Base-by-base conservation (phyloP, 2,797 vertebrate species). In the Odontamblyopus lacepedii region DNA sequence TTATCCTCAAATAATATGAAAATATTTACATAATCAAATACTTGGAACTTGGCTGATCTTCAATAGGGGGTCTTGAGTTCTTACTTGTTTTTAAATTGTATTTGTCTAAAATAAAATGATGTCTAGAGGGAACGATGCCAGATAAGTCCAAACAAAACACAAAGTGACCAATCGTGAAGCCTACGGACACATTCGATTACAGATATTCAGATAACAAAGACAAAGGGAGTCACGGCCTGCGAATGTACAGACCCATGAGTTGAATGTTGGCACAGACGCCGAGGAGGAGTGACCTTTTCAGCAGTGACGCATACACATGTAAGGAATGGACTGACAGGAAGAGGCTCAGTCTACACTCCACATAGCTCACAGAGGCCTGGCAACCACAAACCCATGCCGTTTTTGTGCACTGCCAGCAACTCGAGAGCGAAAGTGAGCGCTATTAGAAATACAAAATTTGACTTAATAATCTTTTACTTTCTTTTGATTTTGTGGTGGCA, bases 221-320 rank as follows among this genome's bases (percentile, higher is more conserved):
- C 3, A 48, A 26, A 3, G 11, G 8, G n/a, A 62, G n/a, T 9
- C 30, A 35, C 61, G 35, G 23, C 5, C 26, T 57, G 18, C 15
- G 29, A 59, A 26, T 48, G 38, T 56, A 8, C 32, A 65, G 67
- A 57, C 4, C 76, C 32, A 55, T 50, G 48, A 65, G 57, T 67
- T 30, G 32, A 55, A 16, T 12, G 15, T 59, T 62, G 48, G 41
- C 44, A 69, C 11, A 35, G 62, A 35, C 50, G 51, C 61, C 35
- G 23, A 70, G 44, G 35, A 35, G 38, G 38, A 72, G 30, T 83
- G 80, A 83, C 77, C 73, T 83, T 79, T 35, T 71, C 66, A 29
- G 66, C 32, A 38, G 32, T 73, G 77, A 79, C 2, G 29, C 60
- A 69, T n/a, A 70, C 48, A 4, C 30, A 64, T 11, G 6, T 73